Percentiles rank a stretch among this genome's conserved stretches.
These are phyloP conservation scores for Oxyura jamaicensis DNA, from an alignment of 2,113 vertebrate species.

Conservation along the genomic window DNA sequence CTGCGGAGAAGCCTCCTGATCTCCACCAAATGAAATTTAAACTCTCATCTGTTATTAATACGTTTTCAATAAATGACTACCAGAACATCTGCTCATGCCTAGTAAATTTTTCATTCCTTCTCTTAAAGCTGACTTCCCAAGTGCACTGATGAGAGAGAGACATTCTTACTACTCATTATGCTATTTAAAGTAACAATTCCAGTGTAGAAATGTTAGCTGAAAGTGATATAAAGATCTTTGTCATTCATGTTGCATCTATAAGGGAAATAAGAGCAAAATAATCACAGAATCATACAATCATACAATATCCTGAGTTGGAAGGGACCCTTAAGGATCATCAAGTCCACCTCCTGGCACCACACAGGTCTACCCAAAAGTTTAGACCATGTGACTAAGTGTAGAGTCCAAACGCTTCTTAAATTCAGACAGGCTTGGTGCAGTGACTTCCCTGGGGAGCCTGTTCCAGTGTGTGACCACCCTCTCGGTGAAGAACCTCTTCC, in stretches of 20 bases:
- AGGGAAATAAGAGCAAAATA: neutral
- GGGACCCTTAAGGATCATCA: too few relatives aligned
- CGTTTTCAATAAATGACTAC: constrained; percentile 43
- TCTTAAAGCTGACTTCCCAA: constrained; percentile 16
- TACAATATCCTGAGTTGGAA: too few relatives aligned
- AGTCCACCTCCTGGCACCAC: too few relatives aligned
- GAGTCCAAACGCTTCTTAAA: too few relatives aligned
- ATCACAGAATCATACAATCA: too few relatives aligned
- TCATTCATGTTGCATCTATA: neutral
- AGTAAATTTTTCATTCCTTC: constrained; percentile 43
- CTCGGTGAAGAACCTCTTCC: too few relatives aligned
- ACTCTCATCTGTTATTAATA: constrained; percentile 56
- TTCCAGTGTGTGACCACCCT: too few relatives aligned
- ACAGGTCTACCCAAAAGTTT: too few relatives aligned
- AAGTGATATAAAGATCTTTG: neutral
- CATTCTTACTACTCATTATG: neutral
- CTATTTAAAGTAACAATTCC: neutral
- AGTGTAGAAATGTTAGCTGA: neutral
- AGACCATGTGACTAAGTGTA: too few relatives aligned
- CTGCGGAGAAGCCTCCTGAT: constrained; percentile 1
- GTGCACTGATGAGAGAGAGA: constrained; percentile 20
- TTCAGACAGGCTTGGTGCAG: too few relatives aligned
- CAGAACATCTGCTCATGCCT: constrained; percentile 46
- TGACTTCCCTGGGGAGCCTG: too few relatives aligned
- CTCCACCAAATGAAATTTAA: constrained; percentile 43